Evolutionary conservation across 2,113 vertebrate species (phyloP), one percentile per base, ranked within the genome.

Genomic region (Abramis brama): DNA sequence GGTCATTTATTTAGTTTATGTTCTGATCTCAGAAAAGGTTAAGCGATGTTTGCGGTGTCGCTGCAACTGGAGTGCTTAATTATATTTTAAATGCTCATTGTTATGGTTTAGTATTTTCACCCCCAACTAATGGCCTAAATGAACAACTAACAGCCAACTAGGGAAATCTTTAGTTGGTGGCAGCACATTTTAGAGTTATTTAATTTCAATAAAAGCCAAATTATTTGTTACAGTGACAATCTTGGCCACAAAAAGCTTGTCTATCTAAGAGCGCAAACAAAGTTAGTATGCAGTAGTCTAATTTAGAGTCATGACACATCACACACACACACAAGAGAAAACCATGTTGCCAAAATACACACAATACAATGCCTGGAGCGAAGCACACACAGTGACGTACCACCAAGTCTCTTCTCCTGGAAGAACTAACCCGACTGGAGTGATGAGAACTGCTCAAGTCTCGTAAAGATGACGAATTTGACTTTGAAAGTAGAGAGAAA

Each of bases 381-480:
- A 81, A 5, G 86, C 64, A 74, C 77, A 87, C 86, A 86, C 45
- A 82, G 66, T 85, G 92, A 96, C 96, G 91, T 93, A 97, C 96
- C 96, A 95, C 60, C 36, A 89, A 30, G 87, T 96, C 95, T 94
- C 94, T 97, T 91, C 93, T 96, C 92, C 90, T 95, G 80, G 94
- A 94, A 62, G 88, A 88, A 87, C 91, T 94, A 90, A 93, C 89
- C 89, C 92, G 94, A 94, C 92, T 95, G 39, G 85, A 85, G 88
- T 92, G 94, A 76, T 89, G 92, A 85, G 94, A 95, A 78, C 90
- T 90, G 87, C 92, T 92, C 89, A 93, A 17, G 92, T 95, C 95
- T 36, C 91, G 91, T 68, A 94, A 77, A 15, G 91, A 94, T 27
- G 95, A 93, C 6, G 92, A 93, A n/a, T 94, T 93, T 55, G 89